Evolutionary conservation across 2,888 invertebrate genomes (phyloP).

Genomic region (Calephelis perditalis): DNA sequence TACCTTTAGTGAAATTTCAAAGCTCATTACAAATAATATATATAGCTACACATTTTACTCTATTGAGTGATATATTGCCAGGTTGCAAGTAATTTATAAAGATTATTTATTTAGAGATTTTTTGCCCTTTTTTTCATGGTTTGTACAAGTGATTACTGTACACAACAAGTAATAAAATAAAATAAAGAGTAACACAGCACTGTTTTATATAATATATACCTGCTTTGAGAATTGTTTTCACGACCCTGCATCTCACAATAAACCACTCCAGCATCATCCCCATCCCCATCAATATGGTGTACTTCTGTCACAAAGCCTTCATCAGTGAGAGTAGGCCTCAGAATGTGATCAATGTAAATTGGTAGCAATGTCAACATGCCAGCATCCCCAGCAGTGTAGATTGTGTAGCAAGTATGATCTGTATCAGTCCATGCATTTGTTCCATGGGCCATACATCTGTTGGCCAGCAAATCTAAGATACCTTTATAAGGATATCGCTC

Average conservation of each 20-base stretch:
- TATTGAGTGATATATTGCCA: too few species aligned
- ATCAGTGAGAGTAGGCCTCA: slow-evolving; percentile 90
- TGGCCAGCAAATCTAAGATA: slow-evolving; percentile 91
- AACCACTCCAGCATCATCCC: slow-evolving; percentile 95
- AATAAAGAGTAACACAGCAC: too few species aligned
- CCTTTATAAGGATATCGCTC: slow-evolving; percentile 94
- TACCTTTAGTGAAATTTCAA: too few species aligned
- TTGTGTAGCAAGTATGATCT: slow-evolving; percentile 94
- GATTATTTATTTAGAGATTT: too few species aligned
- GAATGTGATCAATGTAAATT: slow-evolving; percentile 93
- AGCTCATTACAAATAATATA: too few species aligned
- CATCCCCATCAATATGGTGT: slow-evolving; percentile 92
- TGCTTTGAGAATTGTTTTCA: slow-evolving; percentile 88
- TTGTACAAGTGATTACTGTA: too few species aligned
- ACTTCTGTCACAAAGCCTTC: slow-evolving; percentile 93
- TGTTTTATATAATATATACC: slow-evolving; percentile 39
- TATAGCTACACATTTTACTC: too few species aligned
- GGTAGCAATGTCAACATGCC: slow-evolving; percentile 94
- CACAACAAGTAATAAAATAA: too few species aligned
- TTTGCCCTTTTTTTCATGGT: too few species aligned
- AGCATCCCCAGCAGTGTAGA: slow-evolving; percentile 88
- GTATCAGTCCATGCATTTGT: slow-evolving; percentile 94
- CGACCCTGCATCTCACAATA: slow-evolving; percentile 96
- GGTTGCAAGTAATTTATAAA: too few species aligned
- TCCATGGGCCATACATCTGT: slow-evolving; percentile 92